Conservation (phyloP, 2,113 vertebrate genomes). For the Pitta sordida region DNA sequence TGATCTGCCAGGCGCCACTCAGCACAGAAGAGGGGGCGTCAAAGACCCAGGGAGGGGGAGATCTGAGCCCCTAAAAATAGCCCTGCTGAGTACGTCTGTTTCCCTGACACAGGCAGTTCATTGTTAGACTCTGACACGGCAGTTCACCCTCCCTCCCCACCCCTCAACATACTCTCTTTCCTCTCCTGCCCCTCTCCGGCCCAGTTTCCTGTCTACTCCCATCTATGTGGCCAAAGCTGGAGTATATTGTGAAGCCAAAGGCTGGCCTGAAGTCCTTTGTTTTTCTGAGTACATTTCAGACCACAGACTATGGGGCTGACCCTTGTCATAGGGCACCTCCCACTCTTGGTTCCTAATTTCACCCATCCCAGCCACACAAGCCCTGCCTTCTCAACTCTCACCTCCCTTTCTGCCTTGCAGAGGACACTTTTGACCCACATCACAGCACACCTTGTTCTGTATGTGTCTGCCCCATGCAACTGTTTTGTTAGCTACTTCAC, state of each 20-base stretch:
- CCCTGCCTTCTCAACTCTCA: background rate
- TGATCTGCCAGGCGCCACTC: conserved; percentile 71
- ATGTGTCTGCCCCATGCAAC: background rate
- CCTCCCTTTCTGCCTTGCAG: background rate
- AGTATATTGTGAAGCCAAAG: background rate
- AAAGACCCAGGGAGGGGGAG: conserved; percentile 43
- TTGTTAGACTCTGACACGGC: conserved; percentile 65
- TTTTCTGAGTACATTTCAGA: background rate
- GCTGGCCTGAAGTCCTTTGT: background rate
- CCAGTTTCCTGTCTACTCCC: conserved; percentile 46
- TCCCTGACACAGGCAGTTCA: conserved; percentile 73
- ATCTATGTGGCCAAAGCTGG: background rate
- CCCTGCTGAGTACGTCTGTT: conserved; percentile 53
- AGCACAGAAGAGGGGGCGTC: conserved; percentile 61
- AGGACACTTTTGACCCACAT: background rate
- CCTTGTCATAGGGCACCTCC: background rate
- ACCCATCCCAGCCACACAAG: background rate
- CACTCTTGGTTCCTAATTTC: background rate
- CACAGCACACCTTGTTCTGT: background rate
- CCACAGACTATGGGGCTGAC: background rate
- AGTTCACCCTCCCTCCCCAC: conserved; percentile 9
- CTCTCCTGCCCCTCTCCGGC: conserved; percentile 13
- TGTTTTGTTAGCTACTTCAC: background rate
- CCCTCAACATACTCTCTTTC: conserved; percentile 5
- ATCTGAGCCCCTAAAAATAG: conserved; percentile 74